Base-by-base conservation (phyloP, 2,888 invertebrate genomes). In the Molorchus minor region DNA sequence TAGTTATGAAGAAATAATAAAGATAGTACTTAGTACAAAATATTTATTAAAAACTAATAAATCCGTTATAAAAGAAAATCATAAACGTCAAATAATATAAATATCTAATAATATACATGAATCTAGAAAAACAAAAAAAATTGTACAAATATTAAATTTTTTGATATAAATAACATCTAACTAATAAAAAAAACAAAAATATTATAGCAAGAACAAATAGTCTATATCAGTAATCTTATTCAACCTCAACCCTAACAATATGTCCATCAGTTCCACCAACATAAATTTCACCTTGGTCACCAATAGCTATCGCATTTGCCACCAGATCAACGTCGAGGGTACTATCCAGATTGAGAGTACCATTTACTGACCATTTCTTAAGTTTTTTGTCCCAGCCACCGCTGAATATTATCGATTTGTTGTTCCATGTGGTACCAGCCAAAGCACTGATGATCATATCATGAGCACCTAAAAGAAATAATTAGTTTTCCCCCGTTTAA, bases 301-400 rank as follows among this genome's bases (percentile, higher is more conserved):
- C 73, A 16, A 62, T 51, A 0, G 67, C 61, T 13, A 75, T 45
- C 5, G 68, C 59, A 55, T 72, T 73, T 1, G 75, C 62, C 3
- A 73, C 70, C 36, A 75, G 55, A 38, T 69, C 72, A 2, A 71
- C 64, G 45, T 67, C 62, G 19, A 60, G 64, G 20, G 63, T 62
- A 21, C 61, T 64, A n/a, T 67, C 68, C 20, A 60, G 46, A 20
- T 62, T 70, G 10, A 61, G 44, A 38, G 67, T 49, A 21, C 57
- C 56, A 8, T 58, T 60, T 4, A 73, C 38, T 61, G 80, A 77
- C 83, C 83, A 84, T 47, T 78, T 75, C 63, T 80, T 81, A 3
- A 83, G 68, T 13, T 70, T 70, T 56, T 80, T 80, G 69, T 84
- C 83, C 77, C 80, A 83, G 1, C 82, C 83, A 5, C 80, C 82